These are phyloP conservation scores for Elaphurus davidianus DNA, from an alignment of 2,113 vertebrate genomes.

Conservation along the genomic window DNA sequence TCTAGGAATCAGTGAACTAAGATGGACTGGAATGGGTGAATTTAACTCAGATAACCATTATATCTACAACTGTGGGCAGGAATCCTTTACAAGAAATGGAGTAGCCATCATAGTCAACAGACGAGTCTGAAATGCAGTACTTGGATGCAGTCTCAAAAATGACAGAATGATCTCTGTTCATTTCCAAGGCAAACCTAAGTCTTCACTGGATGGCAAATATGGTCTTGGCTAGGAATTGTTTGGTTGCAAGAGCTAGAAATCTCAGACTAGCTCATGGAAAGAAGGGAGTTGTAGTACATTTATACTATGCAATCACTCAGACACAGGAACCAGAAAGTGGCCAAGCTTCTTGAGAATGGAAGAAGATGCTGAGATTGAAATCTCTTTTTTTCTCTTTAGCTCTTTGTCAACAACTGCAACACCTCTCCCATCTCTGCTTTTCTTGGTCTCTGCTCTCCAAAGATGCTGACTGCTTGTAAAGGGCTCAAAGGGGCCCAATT, in stretches of 20 bases:
- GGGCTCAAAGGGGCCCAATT: background rate
- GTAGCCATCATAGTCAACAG: background rate
- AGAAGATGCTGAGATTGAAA: background rate
- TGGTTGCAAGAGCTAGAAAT: background rate
- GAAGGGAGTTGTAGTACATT: background rate
- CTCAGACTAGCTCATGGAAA: background rate
- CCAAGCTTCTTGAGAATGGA: background rate
- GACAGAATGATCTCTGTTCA: background rate
- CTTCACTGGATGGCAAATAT: background rate
- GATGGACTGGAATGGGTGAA: background rate
- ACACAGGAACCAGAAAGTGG: background rate
- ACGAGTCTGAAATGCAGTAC: background rate
- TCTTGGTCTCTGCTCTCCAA: background rate
- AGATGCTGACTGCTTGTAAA: background rate
- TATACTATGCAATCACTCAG: background rate
- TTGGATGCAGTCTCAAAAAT: background rate
- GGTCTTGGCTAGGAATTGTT: background rate
- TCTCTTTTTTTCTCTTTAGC: background rate
- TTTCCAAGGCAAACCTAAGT: background rate
- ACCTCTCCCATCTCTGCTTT: background rate
- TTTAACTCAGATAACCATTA: background rate
- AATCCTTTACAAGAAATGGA: background rate
- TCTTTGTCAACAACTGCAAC: background rate
- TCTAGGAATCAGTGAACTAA: background rate
- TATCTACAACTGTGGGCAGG: background rate